Evolutionary conservation across 1,140 invertebrate species (phyloP).

Genomic region (Lasioglossum baleicum): DNA sequence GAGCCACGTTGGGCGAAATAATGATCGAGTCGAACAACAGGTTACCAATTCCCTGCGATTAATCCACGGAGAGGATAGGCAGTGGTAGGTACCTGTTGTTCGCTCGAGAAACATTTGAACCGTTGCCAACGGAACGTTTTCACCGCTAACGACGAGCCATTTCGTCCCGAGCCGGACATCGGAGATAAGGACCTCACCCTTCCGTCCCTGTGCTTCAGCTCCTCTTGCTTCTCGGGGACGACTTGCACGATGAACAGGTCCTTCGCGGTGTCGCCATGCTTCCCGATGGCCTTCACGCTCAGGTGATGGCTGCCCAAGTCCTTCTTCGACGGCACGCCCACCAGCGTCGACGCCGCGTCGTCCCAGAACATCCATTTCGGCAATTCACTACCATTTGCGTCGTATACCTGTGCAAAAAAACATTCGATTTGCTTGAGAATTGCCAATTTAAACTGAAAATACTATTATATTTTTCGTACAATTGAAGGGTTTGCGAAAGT

Average conservation of each 20-base stretch:
- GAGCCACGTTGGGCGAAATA: too few relatives aligned
- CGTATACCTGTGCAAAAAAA: slow-evolving; percentile 52
- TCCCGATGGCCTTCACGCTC: slow-evolving; percentile 77
- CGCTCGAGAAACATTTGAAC: slow-evolving; percentile 48
- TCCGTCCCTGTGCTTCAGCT: slow-evolving; percentile 69
- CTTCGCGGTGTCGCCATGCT: slow-evolving; percentile 73
- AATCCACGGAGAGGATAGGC: background rate
- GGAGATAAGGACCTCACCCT: slow-evolving; percentile 63
- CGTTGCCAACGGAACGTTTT: slow-evolving; percentile 47
- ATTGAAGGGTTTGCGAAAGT: too few relatives aligned
- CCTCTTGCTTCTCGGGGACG: slow-evolving; percentile 70
- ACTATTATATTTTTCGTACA: too few relatives aligned
- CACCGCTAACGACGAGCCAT: slow-evolving; percentile 43
- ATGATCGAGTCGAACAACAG: slow-evolving; percentile 9
- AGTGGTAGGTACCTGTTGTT: slow-evolving; percentile 53
- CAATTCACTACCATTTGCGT: slow-evolving; percentile 52
- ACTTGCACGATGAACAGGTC: slow-evolving; percentile 83
- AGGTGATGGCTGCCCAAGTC: slow-evolving; percentile 82
- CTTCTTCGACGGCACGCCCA: slow-evolving; percentile 81
- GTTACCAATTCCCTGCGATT: slow-evolving; percentile 10
- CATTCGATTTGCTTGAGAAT: too few relatives aligned
- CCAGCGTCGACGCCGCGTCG: slow-evolving; percentile 74
- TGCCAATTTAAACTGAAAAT: too few relatives aligned
- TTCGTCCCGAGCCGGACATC: background rate
- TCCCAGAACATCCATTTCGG: slow-evolving; percentile 74